Evolutionary conservation across 2,797 vertebrate genomes (phyloP).

Genomic region (Mycteria americana): DNA sequence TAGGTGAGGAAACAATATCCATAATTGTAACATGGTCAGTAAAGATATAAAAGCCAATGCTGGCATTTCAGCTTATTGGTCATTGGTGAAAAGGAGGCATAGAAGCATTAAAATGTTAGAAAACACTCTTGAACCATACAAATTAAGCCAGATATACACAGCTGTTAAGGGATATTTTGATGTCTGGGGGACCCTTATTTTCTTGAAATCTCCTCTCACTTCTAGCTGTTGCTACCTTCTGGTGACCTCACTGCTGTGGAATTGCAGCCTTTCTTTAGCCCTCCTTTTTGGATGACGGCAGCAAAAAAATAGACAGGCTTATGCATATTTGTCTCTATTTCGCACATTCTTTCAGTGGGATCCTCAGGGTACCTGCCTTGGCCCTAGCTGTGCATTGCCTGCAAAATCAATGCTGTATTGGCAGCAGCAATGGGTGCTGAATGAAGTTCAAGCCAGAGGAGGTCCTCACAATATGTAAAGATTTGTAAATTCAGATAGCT

Average conservation of each 20-base stretch:
- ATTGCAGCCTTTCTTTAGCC: neutral
- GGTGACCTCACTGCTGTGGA: neutral
- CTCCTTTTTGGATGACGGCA: neutral
- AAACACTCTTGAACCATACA: neutral
- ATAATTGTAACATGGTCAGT: neutral
- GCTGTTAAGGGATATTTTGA: neutral
- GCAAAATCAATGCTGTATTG: neutral
- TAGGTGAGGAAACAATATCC: neutral
- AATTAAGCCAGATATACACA: neutral
- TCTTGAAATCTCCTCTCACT: neutral
- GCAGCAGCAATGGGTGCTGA: neutral
- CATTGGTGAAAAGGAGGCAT: neutral
- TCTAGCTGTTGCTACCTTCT: neutral
- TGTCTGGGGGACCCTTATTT: neutral
- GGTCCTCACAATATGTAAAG: neutral
- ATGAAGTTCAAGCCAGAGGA: neutral
- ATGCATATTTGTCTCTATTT: neutral
- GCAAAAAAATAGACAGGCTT: neutral
- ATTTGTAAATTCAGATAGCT: neutral
- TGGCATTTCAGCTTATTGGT: neutral
- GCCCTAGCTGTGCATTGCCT: neutral
- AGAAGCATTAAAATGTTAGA: neutral
- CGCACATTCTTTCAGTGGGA: neutral
- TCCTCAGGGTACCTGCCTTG: neutral
- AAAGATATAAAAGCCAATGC: neutral